Percentiles rank a stretch among this genome's conserved stretches.
phyloP scores from a whole-genome alignment of 1,140 invertebrate species.

The Maconellicoccus hirsutus region DNA sequence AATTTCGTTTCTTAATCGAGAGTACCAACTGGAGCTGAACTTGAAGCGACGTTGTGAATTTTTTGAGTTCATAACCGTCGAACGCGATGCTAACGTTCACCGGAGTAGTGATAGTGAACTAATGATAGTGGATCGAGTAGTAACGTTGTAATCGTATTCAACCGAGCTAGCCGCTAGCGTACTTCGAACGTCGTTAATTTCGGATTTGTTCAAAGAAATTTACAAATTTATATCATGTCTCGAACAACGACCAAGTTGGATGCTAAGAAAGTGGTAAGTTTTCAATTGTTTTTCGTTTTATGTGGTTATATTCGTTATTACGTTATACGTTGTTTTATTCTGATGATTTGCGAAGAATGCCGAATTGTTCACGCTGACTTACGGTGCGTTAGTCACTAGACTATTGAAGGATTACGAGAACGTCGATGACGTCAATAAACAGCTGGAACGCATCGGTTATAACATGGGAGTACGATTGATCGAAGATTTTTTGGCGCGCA shows the following conservation, averaged over 20 bases:
- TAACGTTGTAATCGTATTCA: too few relatives aligned
- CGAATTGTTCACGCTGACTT: constrained; percentile 93
- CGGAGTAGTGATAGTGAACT: too few relatives aligned
- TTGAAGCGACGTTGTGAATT: too few relatives aligned
- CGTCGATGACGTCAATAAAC: constrained; percentile 91
- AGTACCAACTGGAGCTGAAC: too few relatives aligned
- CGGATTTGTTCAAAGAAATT: too few relatives aligned
- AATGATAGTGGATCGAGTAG: too few relatives aligned
- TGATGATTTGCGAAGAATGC: constrained; percentile 66
- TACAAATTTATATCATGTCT: too few relatives aligned
- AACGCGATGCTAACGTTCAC: too few relatives aligned
- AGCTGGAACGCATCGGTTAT: constrained; percentile 87
- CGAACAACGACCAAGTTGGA: neutral
- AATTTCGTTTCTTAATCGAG: too few relatives aligned
- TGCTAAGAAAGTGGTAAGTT: constrained; percentile 5
- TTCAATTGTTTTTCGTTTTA: neutral
- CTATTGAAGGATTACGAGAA: constrained; percentile 96
- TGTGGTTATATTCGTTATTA: neutral
- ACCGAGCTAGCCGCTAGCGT: too few relatives aligned
- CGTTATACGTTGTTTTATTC: neutral
- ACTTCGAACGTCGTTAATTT: too few relatives aligned
- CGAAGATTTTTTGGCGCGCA: constrained; percentile 93
- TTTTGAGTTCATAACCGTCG: too few relatives aligned
- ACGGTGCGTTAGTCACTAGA: constrained; percentile 93
- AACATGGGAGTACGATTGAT: constrained; percentile 96